These are phyloP conservation scores for Orthochromis malagaraziensis DNA, from an alignment of 2,113 vertebrate genomes.

Conservation along the genomic window DNA sequence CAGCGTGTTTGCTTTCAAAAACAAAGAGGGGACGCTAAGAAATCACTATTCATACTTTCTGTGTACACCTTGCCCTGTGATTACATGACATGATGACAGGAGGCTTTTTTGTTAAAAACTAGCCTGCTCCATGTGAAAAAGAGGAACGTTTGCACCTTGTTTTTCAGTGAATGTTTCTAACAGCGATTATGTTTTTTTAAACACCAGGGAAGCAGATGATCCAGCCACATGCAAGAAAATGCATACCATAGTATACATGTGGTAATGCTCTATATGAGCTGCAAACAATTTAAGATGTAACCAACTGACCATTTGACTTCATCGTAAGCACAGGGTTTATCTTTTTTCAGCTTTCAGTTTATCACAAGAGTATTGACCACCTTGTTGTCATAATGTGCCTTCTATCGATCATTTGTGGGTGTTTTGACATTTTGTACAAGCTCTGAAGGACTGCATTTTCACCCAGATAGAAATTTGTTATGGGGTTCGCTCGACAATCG, in stretches of 20 bases:
- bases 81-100: not conserved
- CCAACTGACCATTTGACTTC: not conserved
- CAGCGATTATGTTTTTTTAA: not conserved
- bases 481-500: not conserved
- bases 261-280: not conserved
- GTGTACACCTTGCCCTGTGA: not conserved
- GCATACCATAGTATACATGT: not conserved
- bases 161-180: not conserved
- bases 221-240: not conserved
- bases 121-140: not conserved
- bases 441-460: not conserved
- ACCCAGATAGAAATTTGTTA: not conserved
- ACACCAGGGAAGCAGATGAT: not conserved
- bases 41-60: not conserved
- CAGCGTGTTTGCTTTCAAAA: not conserved
- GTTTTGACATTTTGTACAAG: slow-evolving; percentile 12
- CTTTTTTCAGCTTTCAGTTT: not conserved
- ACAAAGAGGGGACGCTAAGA: not conserved
- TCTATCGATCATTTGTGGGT: not conserved
- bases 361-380: not conserved
- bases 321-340: not conserved
- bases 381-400: not conserved
- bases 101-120: not conserved
- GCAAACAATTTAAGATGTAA: not conserved
- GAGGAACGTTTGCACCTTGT: not conserved